Percentiles rank a stretch among this genome's conserved stretches.
phyloP scores from a whole-genome alignment of 64 coral and sea anemone genomes.

The Acropora yongei region DNA sequence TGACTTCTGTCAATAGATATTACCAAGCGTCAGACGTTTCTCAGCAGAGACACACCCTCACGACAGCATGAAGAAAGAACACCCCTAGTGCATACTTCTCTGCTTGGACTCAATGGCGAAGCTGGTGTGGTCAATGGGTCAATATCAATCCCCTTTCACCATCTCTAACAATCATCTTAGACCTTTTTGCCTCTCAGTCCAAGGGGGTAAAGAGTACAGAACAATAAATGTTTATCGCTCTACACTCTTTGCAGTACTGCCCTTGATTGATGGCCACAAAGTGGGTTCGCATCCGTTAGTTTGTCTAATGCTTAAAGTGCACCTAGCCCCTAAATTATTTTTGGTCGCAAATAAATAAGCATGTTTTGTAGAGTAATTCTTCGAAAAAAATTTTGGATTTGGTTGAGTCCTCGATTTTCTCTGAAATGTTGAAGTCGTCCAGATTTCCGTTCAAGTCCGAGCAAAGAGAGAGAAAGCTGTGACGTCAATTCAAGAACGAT shows the following conservation, averaged over 20 bases:
- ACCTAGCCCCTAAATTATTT: too few relatives aligned
- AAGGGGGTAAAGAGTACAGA: conserved; percentile 36
- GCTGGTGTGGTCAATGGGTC: conserved; percentile 50
- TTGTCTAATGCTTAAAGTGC: too few relatives aligned
- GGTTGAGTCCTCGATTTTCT: too few relatives aligned
- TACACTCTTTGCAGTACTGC: not conserved
- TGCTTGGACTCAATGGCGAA: conserved; percentile 38
- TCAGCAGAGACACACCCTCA: conserved; percentile 43
- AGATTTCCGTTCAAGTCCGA: too few relatives aligned
- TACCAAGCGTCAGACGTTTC: conserved; percentile 65
- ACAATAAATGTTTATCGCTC: not conserved
- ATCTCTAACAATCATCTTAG: conserved; percentile 1
- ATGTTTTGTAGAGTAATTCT: too few relatives aligned
- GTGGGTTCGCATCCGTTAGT: too few relatives aligned
- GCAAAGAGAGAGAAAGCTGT: too few relatives aligned
- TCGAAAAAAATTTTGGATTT: too few relatives aligned
- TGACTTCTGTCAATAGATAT: conserved; percentile 60
- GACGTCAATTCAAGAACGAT: too few relatives aligned
- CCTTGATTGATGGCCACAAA: too few relatives aligned
- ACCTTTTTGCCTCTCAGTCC: conserved; percentile 43
- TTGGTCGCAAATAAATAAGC: too few relatives aligned
- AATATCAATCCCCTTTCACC: conserved; percentile 48
- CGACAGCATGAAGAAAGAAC: conserved; percentile 53
- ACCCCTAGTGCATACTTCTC: conserved; percentile 38
- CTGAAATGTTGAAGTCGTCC: too few relatives aligned